Conservation (phyloP, 2,113 vertebrate species). For the Bombycilla garrulus region DNA sequence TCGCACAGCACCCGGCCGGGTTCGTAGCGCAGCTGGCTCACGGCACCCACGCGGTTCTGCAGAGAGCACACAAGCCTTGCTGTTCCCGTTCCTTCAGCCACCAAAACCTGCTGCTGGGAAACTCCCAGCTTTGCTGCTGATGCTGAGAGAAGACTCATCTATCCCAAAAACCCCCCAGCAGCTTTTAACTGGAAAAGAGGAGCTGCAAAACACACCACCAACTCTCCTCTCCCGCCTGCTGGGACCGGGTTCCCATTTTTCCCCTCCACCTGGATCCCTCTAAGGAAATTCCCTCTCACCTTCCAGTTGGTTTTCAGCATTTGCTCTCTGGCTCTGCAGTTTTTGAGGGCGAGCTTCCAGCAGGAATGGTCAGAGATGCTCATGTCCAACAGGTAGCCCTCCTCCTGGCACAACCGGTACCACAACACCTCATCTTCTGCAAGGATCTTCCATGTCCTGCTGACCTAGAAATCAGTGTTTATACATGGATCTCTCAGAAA, state of each 20-base stretch:
- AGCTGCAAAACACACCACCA: neutral
- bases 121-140: neutral
- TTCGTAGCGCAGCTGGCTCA: neutral
- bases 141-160: neutral
- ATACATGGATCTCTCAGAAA: neutral
- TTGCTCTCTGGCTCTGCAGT: constrained; percentile 80
- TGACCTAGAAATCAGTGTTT: constrained; percentile 81
- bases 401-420: constrained; percentile 84
- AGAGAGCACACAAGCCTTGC: neutral
- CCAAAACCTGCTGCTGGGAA: neutral
- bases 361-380: constrained; percentile 84
- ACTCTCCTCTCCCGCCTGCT: neutral
- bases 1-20: neutral
- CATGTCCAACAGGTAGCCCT: constrained; percentile 78
- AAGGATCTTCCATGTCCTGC: constrained; percentile 87
- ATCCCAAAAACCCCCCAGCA: neutral
- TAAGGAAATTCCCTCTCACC: constrained; percentile 67
- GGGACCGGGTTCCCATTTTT: neutral
- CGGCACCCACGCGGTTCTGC: neutral
- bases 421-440: constrained; percentile 92
- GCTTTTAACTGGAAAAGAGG: neutral
- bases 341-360: constrained; percentile 89
- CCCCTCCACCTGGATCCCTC: neutral
- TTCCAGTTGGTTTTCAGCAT: constrained; percentile 91
- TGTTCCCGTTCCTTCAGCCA: accelerated